Percentiles rank a stretch among this genome's conserved stretches.
phyloP scores from a whole-genome alignment of 2,888 invertebrate species.

The Ophraella communa region DNA sequence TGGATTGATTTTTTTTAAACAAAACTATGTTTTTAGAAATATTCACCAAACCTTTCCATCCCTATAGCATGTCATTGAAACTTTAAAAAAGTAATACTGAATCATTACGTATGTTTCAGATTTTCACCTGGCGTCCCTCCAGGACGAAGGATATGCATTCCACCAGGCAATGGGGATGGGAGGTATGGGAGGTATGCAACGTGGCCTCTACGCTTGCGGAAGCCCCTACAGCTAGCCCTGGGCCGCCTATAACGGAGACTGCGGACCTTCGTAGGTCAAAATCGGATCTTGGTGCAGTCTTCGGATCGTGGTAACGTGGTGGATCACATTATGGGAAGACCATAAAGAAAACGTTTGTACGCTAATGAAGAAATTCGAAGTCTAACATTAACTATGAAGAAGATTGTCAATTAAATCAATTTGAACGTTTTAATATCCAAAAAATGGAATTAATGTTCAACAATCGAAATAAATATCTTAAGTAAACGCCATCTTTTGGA shows the following conservation, averaged over 20 bases:
- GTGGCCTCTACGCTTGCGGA: constrained; percentile 62
- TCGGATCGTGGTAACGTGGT: constrained; percentile 56
- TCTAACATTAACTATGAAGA: background rate
- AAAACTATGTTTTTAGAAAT: constrained; percentile 1
- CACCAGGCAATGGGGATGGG: constrained; percentile 64
- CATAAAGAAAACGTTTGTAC: background rate
- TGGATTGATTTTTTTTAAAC: constrained; percentile 2
- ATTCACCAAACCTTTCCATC: constrained; percentile 29
- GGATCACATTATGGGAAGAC: constrained; percentile 37
- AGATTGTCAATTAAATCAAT: background rate
- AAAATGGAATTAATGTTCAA: background rate
- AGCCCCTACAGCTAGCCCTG: constrained; percentile 64
- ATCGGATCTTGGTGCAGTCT: constrained; percentile 58
- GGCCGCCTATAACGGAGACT: constrained; percentile 63
- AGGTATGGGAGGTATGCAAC: constrained; percentile 62
- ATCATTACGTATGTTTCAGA: constrained; percentile 56
- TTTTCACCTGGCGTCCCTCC: constrained; percentile 63
- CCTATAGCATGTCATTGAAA: constrained; percentile 21
- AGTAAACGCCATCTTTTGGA: background rate
- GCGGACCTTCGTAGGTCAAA: constrained; percentile 59
- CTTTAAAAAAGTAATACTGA: background rate
- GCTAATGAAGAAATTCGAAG: background rate
- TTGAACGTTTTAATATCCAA: background rate
- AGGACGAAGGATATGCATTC: constrained; percentile 64
- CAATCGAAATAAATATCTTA: background rate